Conservation (phyloP, 2,888 invertebrate species). For the Xanthorhoe designata region DNA sequence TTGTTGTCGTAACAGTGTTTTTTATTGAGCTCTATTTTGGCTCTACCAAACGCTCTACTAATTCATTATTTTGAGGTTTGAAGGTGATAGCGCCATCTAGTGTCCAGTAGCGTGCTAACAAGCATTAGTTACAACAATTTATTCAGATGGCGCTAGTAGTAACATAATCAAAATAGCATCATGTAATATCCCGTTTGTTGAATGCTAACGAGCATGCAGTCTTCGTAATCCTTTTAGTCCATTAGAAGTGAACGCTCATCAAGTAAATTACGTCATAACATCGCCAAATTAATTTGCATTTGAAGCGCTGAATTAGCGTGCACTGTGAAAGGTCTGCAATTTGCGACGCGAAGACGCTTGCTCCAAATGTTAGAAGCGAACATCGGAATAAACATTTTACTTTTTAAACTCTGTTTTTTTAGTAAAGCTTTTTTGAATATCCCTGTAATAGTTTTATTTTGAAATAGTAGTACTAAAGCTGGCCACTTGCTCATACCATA, state of each 20-base stretch:
- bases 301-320: conserved; percentile 53
- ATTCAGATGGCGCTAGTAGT: conserved; percentile 52
- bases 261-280: conserved; percentile 61
- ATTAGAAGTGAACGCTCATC: conserved; percentile 53
- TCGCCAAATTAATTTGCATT: conserved; percentile 63
- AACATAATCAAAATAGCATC: conserved; percentile 2
- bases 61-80: not conserved
- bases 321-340: conserved; percentile 45
- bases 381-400: not conserved
- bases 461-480: no score
- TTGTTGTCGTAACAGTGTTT: not conserved
- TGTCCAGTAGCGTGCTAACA: not conserved
- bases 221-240: conserved; percentile 40
- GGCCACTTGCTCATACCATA: no score
- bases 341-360: conserved; percentile 19
- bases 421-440: no score
- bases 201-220: conserved; percentile 57
- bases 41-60: not conserved
- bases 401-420: no score
- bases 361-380: conserved; percentile 7
- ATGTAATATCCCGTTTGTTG: conserved; percentile 48
- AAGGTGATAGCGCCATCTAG: conserved; percentile 49
- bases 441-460: no score
- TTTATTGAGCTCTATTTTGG: not conserved
- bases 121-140: not conserved